These are phyloP conservation scores for Labia minor DNA, from an alignment of 2,888 invertebrate genomes.

Conservation along the genomic window DNA sequence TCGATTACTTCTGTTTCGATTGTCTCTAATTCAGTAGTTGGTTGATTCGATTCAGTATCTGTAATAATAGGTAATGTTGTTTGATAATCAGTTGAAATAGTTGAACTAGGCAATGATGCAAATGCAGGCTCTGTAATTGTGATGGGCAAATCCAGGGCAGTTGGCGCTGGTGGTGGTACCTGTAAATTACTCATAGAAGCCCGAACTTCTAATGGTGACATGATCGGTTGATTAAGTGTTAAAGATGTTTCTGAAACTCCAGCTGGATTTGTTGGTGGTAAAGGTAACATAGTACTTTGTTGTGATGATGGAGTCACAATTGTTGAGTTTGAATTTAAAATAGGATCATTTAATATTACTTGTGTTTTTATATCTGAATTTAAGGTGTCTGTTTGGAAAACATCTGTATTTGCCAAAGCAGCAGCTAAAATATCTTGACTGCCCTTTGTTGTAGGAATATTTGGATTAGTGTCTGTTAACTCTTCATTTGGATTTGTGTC, in stretches of 20 bases:
- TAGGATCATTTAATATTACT: slow-evolving; percentile 30
- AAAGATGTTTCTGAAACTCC: slow-evolving; percentile 65
- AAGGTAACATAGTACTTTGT: slow-evolving; percentile 40
- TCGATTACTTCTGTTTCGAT: not conserved
- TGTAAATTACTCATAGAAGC: not conserved
- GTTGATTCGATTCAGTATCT: not conserved
- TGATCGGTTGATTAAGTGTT: slow-evolving; percentile 65
- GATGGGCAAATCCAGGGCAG: not conserved
- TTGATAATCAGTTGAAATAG: not conserved
- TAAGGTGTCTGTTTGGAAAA: slow-evolving; percentile 47
- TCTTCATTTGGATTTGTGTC: not conserved
- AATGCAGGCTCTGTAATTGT: not conserved
- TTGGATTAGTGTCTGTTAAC: slow-evolving; percentile 27
- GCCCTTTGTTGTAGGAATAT: slow-evolving; percentile 29
- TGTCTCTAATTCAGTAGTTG: not conserved
- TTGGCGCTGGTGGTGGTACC: not conserved
- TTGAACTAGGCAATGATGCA: not conserved
- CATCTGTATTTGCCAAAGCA: slow-evolving; percentile 62
- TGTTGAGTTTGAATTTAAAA: slow-evolving; percentile 29
- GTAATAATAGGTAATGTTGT: not conserved
- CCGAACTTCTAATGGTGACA: slow-evolving; percentile 64
- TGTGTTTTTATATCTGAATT: slow-evolving; percentile 21
- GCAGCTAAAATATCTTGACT: slow-evolving; percentile 64
- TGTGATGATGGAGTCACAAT: slow-evolving; percentile 37
- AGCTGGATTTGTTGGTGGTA: slow-evolving; percentile 41